Conservation (phyloP, 2,113 vertebrate genomes). For the Delphinus delphis region DNA sequence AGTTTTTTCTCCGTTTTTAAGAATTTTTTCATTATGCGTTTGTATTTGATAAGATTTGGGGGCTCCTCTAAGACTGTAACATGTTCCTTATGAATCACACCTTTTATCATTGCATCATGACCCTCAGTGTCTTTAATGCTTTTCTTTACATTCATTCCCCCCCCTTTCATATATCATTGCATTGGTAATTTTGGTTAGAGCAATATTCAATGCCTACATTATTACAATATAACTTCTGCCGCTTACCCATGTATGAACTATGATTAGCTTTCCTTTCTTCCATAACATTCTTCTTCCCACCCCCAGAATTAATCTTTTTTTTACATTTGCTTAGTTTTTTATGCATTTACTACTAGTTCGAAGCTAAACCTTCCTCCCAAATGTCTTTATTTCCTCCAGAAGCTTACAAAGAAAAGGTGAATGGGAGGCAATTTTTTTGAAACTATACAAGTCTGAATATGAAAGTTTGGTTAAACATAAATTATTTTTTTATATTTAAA, state of each 20-base stretch:
- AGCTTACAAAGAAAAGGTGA: background rate
- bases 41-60: background rate
- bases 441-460: background rate
- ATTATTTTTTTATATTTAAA: background rate
- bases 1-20: background rate
- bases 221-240: background rate
- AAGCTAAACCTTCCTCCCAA: background rate
- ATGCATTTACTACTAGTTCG: background rate
- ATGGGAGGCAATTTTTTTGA: background rate
- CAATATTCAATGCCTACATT: background rate
- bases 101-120: background rate
- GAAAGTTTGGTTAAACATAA: background rate
- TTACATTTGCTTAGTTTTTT: background rate
- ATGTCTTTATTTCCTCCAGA: background rate
- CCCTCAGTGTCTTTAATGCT: background rate
- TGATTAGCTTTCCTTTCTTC: background rate
- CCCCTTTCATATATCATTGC: rapidly evolving
- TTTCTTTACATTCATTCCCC: background rate
- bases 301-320: background rate
- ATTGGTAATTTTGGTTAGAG: background rate
- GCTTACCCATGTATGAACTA: background rate
- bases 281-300: background rate
- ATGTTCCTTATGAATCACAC: background rate
- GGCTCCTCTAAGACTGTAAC: background rate
- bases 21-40: background rate